Percentiles rank a stretch among this genome's conserved stretches.
Evolutionary conservation across 2,113 vertebrate species (phyloP).

Genomic region (Neolamprologus ventralis): DNA sequence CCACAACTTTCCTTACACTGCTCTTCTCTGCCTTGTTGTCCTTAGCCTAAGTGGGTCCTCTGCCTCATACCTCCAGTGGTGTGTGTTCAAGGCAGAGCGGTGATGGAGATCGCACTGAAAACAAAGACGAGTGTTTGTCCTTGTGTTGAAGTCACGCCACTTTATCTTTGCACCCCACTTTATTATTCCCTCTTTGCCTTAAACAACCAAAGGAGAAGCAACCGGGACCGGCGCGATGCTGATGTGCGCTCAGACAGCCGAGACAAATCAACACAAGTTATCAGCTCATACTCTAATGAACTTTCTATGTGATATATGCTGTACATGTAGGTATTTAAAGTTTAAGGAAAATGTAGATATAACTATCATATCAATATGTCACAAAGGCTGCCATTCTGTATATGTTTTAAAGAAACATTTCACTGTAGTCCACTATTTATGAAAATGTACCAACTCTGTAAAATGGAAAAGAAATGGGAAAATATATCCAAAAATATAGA

Average conservation of each 20-base stretch:
- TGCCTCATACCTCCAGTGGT: not conserved
- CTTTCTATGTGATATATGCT: constrained; percentile 23
- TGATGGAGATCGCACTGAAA: not conserved
- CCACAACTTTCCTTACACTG: not conserved
- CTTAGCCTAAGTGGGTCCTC: not conserved
- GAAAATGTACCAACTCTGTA: constrained; percentile 26
- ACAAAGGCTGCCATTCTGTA: constrained; percentile 24
- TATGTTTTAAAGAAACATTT: constrained; percentile 24
- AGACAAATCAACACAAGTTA: not conserved
- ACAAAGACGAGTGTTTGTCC: not conserved
- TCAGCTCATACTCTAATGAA: not conserved
- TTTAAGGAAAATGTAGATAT: not conserved
- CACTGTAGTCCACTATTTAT: constrained; percentile 8
- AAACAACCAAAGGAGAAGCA: constrained; percentile 51
- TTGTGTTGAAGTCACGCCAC: not conserved
- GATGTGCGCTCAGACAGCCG: not conserved
- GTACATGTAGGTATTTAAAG: constrained; percentile 40
- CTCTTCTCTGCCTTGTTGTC: constrained; percentile 41
- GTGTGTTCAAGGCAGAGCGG: not conserved
- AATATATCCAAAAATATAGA: not conserved
- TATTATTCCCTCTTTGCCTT: constrained; percentile 54
- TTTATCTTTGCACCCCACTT: not conserved
- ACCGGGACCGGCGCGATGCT: not conserved
- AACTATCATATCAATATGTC: not conserved
- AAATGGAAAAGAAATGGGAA: constrained; percentile 5